Evolutionary conservation across 2,113 vertebrate species (phyloP).

Genomic region (Mastomys coucha): DNA sequence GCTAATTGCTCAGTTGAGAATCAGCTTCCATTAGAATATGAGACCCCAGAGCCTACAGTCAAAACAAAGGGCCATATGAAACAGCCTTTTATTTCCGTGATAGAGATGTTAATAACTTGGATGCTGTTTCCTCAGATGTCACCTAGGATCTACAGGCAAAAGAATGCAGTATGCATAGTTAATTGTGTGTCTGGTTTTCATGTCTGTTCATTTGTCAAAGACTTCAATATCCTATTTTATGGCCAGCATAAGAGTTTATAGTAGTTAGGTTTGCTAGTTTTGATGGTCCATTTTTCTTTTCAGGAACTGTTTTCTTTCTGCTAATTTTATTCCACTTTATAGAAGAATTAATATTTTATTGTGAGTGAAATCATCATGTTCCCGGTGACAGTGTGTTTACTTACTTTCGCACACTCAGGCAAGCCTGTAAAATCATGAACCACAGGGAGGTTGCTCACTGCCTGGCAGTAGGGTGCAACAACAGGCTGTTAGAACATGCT

Average conservation of each 20-base stretch:
- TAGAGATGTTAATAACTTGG: not conserved
- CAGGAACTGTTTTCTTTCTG: conserved; percentile 15
- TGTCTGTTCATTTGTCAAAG: not conserved
- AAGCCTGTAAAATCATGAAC: not conserved
- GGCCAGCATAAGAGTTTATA: not conserved
- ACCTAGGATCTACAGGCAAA: not conserved
- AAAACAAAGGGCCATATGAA: conserved; percentile 1
- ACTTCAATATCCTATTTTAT: not conserved
- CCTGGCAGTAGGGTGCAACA: not conserved
- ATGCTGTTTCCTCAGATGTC: not conserved
- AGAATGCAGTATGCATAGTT: not conserved
- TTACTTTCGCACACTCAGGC: not conserved
- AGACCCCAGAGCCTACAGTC: not conserved
- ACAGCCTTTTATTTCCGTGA: not conserved
- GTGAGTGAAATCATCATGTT: not conserved
- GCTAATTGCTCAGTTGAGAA: not conserved
- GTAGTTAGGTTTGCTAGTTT: not conserved
- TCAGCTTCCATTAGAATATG: conserved; percentile 14
- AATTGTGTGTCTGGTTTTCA: not conserved
- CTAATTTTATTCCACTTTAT: not conserved
- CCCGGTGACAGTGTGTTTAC: not conserved
- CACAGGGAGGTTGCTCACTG: not conserved
- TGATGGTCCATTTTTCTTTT: not conserved
- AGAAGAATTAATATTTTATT: conserved; percentile 11
- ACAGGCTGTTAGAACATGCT: not conserved